Conservation (phyloP, 2,888 invertebrate genomes). For the Plutella xylostella region DNA sequence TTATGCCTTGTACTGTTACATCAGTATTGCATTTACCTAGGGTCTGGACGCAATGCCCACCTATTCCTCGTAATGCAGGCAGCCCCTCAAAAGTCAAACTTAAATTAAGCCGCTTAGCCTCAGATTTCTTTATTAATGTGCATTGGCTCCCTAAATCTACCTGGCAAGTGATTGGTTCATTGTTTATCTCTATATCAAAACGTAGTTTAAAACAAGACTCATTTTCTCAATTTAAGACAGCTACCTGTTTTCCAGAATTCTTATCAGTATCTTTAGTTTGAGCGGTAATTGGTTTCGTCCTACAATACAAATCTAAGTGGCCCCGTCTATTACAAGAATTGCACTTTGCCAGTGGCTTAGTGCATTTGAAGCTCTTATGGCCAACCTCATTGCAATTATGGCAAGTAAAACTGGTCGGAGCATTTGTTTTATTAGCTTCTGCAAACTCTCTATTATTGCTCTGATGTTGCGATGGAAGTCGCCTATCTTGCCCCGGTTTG, state of each 20-base stretch:
- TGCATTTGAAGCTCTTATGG: not conserved
- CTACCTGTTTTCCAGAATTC: too few species aligned
- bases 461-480: not conserved
- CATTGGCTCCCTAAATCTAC: slow-evolving; percentile 3
- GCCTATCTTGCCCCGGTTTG: not conserved
- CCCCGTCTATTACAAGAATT: not conserved
- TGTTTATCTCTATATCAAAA: not conserved
- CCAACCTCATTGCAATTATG: not conserved
- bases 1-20: slow-evolving; percentile 7
- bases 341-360: not conserved
- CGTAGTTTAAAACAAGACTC: too few species aligned
- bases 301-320: not conserved
- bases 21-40: slow-evolving; percentile 1
- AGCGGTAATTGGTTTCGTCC: too few species aligned
- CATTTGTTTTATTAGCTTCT: not conserved
- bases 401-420: not conserved
- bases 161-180: not conserved
- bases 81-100: too few species aligned
- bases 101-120: not conserved
- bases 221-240: too few species aligned
- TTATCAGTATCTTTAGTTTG: too few species aligned
- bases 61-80: slow-evolving; percentile 9
- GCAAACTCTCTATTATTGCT: not conserved
- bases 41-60: slow-evolving; percentile 7
- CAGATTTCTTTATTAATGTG: not conserved